Base-by-base conservation (phyloP, 2,888 invertebrate genomes). In the Mamestra brassicae region DNA sequence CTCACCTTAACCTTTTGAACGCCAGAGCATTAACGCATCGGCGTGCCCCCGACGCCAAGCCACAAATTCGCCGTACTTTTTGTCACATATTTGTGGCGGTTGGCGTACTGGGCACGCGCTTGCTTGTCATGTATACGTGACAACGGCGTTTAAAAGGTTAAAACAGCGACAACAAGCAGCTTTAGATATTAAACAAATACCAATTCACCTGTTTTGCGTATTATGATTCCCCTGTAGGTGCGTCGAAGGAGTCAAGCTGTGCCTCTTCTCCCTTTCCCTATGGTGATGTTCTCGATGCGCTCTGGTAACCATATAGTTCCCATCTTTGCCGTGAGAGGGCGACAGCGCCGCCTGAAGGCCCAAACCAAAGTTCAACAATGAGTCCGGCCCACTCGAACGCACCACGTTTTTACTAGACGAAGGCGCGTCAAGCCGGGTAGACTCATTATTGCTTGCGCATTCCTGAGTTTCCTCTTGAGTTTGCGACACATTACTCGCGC, bases 261-360 rank as follows among this genome's bases (percentile, higher is more conserved):
- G 97, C 3, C 97, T 93, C 88, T 97, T 97, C 71, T 97, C 97
- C 67, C 93, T 90, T 58, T 93, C 90, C 62, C 89, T 93, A 70
- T 93, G 93, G 52, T 93, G 94, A 63, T 93, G 91, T 0, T 94
- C 94, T 73, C 94, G 90, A 68, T 94, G 93, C 3, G 88, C 84
- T 64, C 94, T 87, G 42, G 90, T 82, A 71, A 89, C 87, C 90
- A 92, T 89, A 60, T 92, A 93, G 74, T 89, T 92, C 17, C 90
- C 91, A 3, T 95, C 95, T 58, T 93, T 94, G 2, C 88, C 91
- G 85, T 95, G 96, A 1, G 95, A 93, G 0, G 96, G 95, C 64
- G 96, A 96, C 71, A 95, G 74, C 0, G 93, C 95, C 15, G 95
- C 95, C 77, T 95, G 95, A 38, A 95, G 84, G 0, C 95, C 95